A percentile compares a stretch with the other conserved stretches of the same genome.
phyloP scores from a whole-genome alignment of 2,113 vertebrate genomes.

The Sapajus apella region DNA sequence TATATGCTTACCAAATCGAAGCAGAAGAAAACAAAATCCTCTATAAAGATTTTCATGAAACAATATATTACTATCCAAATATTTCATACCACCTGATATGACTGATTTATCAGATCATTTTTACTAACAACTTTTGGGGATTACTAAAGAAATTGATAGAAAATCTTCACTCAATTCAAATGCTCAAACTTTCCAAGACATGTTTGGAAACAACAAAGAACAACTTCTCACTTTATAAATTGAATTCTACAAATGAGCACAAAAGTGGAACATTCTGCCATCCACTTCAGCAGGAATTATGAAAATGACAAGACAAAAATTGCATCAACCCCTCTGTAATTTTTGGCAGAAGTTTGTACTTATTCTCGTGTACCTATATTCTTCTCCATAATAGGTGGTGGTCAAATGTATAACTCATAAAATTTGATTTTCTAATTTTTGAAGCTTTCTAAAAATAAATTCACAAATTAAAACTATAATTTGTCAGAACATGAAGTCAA shows the following conservation, averaged over 20 bases:
- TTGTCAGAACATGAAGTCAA: neutral
- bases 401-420: neutral
- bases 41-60: neutral
- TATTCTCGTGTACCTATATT: neutral
- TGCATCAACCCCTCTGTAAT: neutral
- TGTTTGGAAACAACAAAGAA: neutral
- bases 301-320: neutral
- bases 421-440: conserved; percentile 34
- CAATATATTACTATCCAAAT: neutral
- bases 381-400: neutral
- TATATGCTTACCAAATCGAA: neutral
- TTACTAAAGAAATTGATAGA: conserved; percentile 12
- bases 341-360: conserved; percentile 18
- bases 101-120: neutral
- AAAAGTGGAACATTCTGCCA: neutral
- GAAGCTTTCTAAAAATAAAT: neutral
- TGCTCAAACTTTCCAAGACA: conserved; percentile 24
- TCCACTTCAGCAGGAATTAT: neutral
- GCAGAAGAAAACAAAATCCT: neutral
- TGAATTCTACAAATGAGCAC: neutral
- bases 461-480: neutral
- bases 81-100: neutral
- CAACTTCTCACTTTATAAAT: neutral
- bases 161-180: conserved; percentile 20
- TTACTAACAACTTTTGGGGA: conserved; percentile 30